phyloP scores from a whole-genome alignment of 2,797 vertebrate species.

The Acridotheres tristis region DNA sequence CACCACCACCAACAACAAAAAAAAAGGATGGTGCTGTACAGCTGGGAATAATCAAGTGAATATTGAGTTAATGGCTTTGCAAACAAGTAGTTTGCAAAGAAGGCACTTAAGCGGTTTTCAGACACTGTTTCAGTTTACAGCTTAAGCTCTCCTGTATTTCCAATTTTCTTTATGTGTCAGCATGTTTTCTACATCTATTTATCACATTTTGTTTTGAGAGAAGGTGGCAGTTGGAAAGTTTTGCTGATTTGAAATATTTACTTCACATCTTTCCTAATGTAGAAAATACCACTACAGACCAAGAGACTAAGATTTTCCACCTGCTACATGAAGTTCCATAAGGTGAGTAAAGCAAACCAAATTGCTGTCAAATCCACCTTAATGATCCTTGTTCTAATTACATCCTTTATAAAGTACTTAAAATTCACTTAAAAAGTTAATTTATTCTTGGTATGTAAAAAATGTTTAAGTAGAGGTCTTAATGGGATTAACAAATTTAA shows the following conservation, averaged over 20 bases:
- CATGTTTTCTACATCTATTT: neutral
- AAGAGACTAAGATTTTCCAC: constrained; percentile 30
- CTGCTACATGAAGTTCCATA: constrained; percentile 4
- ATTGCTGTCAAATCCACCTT: constrained; percentile 2
- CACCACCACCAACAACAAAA: neutral
- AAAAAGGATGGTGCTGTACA: neutral
- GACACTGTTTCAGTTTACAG: neutral
- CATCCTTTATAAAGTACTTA: neutral
- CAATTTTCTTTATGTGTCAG: neutral
- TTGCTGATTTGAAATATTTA: neutral
- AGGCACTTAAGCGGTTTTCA: neutral
- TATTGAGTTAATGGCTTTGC: neutral
- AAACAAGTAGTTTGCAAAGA: neutral
- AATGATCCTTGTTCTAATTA: neutral
- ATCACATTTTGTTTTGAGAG: neutral
- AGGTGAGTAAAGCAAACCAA: constrained; percentile 25
- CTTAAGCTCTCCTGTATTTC: neutral
- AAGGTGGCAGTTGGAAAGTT: neutral
- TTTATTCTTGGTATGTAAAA: neutral
- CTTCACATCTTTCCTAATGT: neutral
- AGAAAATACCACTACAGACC: neutral
- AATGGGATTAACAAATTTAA: neutral
- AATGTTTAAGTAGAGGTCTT: neutral
- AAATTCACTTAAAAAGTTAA: neutral
- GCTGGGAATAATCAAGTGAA: neutral